Conservation (phyloP, 2,888 invertebrate genomes). For the Alcis repandata region DNA sequence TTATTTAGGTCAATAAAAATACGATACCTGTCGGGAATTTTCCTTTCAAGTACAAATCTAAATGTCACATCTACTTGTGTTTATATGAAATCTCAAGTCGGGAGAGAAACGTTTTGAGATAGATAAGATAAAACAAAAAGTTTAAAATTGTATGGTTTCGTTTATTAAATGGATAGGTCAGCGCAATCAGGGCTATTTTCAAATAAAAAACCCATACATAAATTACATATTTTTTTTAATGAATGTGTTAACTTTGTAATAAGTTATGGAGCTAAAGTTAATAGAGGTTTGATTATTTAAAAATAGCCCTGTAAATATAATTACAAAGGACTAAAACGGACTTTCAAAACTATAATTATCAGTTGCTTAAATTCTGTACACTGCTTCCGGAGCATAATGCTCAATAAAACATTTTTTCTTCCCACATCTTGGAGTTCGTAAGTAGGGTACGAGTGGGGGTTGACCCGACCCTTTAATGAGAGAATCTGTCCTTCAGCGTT, state of each 20-base stretch:
- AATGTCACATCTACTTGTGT: background rate
- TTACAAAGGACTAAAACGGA: background rate
- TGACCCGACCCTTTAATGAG: conserved; percentile 28
- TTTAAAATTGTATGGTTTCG: no score
- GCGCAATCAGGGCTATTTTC: no score
- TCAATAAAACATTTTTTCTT: background rate
- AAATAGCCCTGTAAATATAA: background rate
- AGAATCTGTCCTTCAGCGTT: conserved; percentile 9
- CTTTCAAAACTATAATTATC: background rate
- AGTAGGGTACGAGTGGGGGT: conserved; percentile 16
- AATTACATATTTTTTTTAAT: no score
- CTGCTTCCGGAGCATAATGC: background rate
- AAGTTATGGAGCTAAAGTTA: no score
- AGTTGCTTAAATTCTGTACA: conserved; percentile 4
- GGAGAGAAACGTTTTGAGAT: background rate
- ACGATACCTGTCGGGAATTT: background rate
- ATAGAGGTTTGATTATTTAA: no score
- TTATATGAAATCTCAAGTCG: background rate
- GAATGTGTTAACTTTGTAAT: no score
- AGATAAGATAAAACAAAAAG: background rate
- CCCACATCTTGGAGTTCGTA: conserved; percentile 5
- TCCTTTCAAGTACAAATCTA: background rate
- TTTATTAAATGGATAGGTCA: no score
- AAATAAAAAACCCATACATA: no score
- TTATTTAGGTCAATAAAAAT: conserved; percentile 20